Base-by-base conservation (phyloP, 1,140 invertebrate species). In the Zaprionus ornatus region DNA sequence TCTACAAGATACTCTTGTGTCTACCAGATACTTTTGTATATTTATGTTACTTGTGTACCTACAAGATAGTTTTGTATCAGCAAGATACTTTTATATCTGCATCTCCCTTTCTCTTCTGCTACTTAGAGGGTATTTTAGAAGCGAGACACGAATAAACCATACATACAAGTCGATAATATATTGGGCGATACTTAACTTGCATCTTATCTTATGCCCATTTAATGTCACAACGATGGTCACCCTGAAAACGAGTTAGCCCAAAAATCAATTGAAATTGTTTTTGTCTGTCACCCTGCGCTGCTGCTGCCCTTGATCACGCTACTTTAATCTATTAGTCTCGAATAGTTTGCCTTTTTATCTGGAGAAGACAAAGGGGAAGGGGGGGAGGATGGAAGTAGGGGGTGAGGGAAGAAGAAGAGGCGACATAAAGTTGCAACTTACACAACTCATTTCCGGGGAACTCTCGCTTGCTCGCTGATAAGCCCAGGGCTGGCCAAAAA, bases 371-470 rank as follows among this genome's bases (percentile, higher is more conserved):
- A 32, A 13, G 45, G 19, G 10, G 27, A 9, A n/a, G 45, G 13
- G 6, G 17, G 15, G 17, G 48, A 1, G 35, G 35, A 19, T 7
- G 35, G 35, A 23, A 59, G 21, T 0, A 23, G 35, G 1, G 5
- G 27, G 23, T 4, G 21, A 19, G 48, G 9, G 15, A n/a, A n/a
- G 52, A 55, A 55, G 25, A n/a, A 65, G 62, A 17, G 48, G 42
- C 57, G 35, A 64, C 77, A 65, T 87, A 69, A 80, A 77, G 69
- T 82, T 86, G 83, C 82, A 86, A 74, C 65, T 70, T 57, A 80
- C 77, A 83, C 84, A 88, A 88, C 74, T 88, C 84, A 88, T 88
- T 84, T 88, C 85, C 85, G 84, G 40, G n/a, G 74, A 29, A 54
- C 64, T 52, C 17, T 17, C 40, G 3, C 15, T 37, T 13, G 40